phyloP scores from a whole-genome alignment of 2,113 vertebrate species.

The Myxocyprinus asiaticus region DNA sequence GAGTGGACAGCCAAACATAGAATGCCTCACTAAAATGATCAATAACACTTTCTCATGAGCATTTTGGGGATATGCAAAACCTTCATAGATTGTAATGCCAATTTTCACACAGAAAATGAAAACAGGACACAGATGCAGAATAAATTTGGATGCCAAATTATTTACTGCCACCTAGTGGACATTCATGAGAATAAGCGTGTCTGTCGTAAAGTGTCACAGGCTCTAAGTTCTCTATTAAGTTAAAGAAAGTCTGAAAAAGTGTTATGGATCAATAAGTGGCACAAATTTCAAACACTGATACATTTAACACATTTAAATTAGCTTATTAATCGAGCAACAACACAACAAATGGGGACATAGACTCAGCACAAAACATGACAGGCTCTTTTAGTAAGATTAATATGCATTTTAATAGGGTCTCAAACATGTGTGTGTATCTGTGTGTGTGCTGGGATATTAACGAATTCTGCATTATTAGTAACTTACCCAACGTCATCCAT shows the following conservation, averaged over 20 bases:
- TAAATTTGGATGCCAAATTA: not conserved
- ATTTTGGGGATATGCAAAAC: too few species aligned
- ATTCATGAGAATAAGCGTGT: not conserved
- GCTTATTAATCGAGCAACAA: conserved; percentile 7
- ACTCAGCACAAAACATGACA: conserved; percentile 16
- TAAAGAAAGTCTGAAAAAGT: not conserved
- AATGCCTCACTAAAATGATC: not conserved
- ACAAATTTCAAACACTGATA: not conserved
- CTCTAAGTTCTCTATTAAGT: not conserved
- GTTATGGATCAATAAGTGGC: conserved; percentile 15
- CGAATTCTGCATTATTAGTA: conserved; percentile 34
- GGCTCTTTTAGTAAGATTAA: conserved; percentile 20
- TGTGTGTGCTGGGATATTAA: conserved; percentile 9
- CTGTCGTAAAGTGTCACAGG: not conserved
- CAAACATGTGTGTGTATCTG: not conserved
- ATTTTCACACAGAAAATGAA: conserved; percentile 8
- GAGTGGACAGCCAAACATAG: conserved; percentile 10
- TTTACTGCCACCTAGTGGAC: conserved; percentile 65
- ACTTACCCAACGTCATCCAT: conserved; percentile 98
- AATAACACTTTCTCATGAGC: conserved; percentile 43
- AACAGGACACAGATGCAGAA: not conserved
- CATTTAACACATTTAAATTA: not conserved
- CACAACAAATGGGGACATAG: not conserved
- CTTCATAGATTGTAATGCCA: not conserved
- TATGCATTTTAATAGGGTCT: not conserved